Percentiles rank a stretch among this genome's conserved stretches.
Evolutionary conservation across 2,888 invertebrate species (phyloP).

Genomic region (Erynnis tages): DNA sequence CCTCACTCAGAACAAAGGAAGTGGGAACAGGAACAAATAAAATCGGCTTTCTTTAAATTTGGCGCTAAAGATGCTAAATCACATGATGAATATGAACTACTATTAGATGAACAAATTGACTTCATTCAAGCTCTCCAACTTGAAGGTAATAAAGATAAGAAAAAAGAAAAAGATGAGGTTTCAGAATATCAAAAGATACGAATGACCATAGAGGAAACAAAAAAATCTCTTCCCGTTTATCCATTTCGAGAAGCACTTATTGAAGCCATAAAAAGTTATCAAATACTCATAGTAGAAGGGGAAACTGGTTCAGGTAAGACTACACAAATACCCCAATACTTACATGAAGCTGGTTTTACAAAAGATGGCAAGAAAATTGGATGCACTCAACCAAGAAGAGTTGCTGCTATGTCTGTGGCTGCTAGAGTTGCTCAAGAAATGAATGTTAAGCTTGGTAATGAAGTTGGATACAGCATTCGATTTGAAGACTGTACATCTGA

Average conservation of each 20-base stretch:
- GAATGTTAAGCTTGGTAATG: constrained; percentile 96
- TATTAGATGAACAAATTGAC: constrained; percentile 98
- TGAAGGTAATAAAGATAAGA: constrained; percentile 84
- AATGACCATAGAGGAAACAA: constrained; percentile 94
- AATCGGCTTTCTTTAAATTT: constrained; percentile 94
- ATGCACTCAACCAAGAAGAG: constrained; percentile 98
- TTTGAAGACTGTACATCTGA: constrained; percentile 99
- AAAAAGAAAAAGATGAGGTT: constrained; percentile 82
- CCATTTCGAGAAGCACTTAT: constrained; percentile 95
- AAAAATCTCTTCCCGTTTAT: constrained; percentile 95
- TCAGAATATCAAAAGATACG: constrained; percentile 85
- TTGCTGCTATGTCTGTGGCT: constrained; percentile 99
- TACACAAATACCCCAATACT: constrained; percentile 98
- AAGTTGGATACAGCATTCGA: constrained; percentile 94
- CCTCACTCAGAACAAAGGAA: constrained; percentile 93
- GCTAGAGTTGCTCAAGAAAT: constrained; percentile 99
- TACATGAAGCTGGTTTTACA: constrained; percentile 96
- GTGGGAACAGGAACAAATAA: constrained; percentile 99
- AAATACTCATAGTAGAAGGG: constrained; percentile 97
- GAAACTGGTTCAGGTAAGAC: constrained; percentile 99
- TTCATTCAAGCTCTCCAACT: constrained; percentile 95
- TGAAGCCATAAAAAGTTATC: constrained; percentile 93
- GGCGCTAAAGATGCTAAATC: constrained; percentile 92
- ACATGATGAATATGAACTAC: constrained; percentile 93
- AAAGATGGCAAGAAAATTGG: constrained; percentile 93